Conservation (phyloP, 2,113 vertebrate species). For the Ancistrus triradiatus region DNA sequence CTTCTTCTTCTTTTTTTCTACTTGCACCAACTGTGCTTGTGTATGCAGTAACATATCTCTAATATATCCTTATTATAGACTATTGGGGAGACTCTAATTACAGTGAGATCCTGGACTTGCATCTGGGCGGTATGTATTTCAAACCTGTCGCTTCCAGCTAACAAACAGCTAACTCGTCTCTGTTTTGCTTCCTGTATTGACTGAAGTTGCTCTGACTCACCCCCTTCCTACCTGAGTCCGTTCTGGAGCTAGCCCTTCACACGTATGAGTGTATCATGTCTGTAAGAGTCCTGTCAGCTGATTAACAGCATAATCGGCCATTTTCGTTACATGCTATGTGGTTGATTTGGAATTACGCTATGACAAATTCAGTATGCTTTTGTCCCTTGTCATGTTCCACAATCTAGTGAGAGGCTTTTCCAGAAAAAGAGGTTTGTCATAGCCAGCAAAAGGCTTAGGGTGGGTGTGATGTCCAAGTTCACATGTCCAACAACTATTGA, state of each 20-base stretch:
- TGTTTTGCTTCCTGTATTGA: slow-evolving; percentile 48
- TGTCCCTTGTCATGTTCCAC: too few relatives aligned
- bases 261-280: slow-evolving; percentile 37
- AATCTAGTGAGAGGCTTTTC: too few relatives aligned
- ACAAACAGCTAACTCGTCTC: slow-evolving; percentile 77
- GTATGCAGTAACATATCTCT: slow-evolving; percentile 85
- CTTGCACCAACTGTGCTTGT: slow-evolving; percentile 55
- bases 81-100: slow-evolving; percentile 99
- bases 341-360: too few relatives aligned
- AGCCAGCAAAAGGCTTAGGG: too few relatives aligned
- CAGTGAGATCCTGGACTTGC: slow-evolving; percentile 99
- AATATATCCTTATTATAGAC: slow-evolving; percentile 99
- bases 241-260: slow-evolving; percentile 76
- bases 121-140: slow-evolving; percentile 99
- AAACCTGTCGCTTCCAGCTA: slow-evolving; percentile 79
- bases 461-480: too few relatives aligned
- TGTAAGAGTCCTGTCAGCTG: background rate
- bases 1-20: background rate
- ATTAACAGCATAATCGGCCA: too few relatives aligned
- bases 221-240: slow-evolving; percentile 38
- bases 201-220: background rate
- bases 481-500: too few relatives aligned
- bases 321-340: too few relatives aligned
- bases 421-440: too few relatives aligned
- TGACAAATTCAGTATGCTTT: too few relatives aligned